Conservation (phyloP, 2,797 vertebrate genomes). For the Hypotaenidia okinawae region DNA sequence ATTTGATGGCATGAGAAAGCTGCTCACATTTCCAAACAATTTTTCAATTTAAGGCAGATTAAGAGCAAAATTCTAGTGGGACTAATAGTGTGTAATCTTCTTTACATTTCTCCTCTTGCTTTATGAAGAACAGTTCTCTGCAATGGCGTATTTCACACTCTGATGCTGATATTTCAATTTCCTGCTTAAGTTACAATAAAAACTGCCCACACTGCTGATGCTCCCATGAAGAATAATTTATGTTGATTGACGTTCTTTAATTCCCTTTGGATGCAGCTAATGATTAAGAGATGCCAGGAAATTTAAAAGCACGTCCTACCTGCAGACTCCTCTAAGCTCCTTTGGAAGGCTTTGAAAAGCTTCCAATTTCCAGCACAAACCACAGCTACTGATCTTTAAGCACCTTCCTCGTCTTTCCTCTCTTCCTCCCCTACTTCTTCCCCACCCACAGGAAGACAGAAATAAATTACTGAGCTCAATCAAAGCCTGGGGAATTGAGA, state of each 20-base stretch:
- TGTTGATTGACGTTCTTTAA: slow-evolving; percentile 60
- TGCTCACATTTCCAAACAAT: background rate
- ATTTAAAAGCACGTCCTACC: slow-evolving; percentile 44
- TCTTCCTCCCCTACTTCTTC: background rate
- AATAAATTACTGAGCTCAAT: background rate
- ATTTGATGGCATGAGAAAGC: background rate
- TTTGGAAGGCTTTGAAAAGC: slow-evolving; percentile 55
- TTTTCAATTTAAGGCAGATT: slow-evolving; percentile 53
- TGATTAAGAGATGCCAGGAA: slow-evolving; percentile 63
- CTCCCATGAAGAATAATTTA: slow-evolving; percentile 60
- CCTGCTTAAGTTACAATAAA: slow-evolving; percentile 63
- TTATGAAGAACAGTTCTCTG: slow-evolving; percentile 6
- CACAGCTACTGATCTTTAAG: background rate
- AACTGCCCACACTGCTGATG: slow-evolving; percentile 62
- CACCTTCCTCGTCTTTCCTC: background rate
- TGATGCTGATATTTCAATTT: slow-evolving; percentile 61
- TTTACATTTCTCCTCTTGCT: slow-evolving; percentile 33
- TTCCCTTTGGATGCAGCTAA: slow-evolving; percentile 56
- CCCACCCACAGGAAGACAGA: background rate
- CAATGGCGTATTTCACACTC: slow-evolving; percentile 45
- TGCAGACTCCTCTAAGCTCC: slow-evolving; percentile 12
- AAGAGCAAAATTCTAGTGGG: slow-evolving; percentile 52
- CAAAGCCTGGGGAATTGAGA: background rate
- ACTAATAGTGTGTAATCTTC: slow-evolving; percentile 56
- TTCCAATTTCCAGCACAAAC: slow-evolving; percentile 20